These are phyloP conservation scores for Leptosomus discolor DNA, from an alignment of 2,113 vertebrate genomes.

Conservation along the genomic window DNA sequence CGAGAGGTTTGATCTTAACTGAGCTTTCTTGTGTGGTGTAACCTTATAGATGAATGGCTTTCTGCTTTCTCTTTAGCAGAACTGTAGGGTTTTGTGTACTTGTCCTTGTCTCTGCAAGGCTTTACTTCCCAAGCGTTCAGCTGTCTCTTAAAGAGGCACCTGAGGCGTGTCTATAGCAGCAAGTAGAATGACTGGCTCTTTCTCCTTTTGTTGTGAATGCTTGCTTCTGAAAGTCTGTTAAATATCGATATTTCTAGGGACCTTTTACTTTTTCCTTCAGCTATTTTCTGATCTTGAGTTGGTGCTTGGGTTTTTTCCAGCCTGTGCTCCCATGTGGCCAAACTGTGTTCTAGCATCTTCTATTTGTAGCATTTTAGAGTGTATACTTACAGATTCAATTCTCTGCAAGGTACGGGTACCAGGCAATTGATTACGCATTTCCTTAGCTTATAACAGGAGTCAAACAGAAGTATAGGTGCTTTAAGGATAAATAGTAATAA, in stretches of 20 bases:
- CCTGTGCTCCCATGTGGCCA: background rate
- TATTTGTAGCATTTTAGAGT: background rate
- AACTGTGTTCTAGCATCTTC: background rate
- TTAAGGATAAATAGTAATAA: background rate
- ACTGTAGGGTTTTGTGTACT: background rate
- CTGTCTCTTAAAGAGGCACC: background rate
- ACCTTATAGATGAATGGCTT: accelerated
- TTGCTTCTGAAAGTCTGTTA: background rate
- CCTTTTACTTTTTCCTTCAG: background rate
- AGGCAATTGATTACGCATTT: background rate
- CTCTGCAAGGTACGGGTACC: background rate
- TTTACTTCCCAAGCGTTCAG: background rate
- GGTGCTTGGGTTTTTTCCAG: background rate
- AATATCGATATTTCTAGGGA: background rate
- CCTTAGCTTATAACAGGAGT: background rate
- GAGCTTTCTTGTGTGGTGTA: background rate
- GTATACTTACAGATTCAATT: background rate
- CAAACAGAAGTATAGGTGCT: background rate
- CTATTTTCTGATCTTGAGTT: background rate
- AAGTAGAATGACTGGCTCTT: background rate
- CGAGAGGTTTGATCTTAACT: background rate
- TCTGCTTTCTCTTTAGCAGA: background rate
- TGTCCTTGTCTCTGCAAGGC: background rate
- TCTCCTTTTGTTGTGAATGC: background rate
- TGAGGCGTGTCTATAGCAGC: background rate